Evolutionary conservation across 2,797 vertebrate genomes (phyloP), one percentile per base, ranked within the genome.

Genomic region (Xiphophorus birchmanni): DNA sequence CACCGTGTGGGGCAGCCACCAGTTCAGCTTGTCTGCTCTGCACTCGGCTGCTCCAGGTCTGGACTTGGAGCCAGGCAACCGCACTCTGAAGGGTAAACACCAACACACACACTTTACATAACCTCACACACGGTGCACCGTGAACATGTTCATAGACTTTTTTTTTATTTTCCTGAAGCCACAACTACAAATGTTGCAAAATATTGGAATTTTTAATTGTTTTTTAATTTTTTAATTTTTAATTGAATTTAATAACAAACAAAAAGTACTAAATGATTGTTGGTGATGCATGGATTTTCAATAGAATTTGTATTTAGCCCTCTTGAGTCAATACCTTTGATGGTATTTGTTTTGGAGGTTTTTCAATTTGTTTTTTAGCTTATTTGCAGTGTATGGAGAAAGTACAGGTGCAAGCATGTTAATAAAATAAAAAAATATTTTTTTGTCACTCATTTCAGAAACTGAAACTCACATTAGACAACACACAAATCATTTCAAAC

Each of bases 1-100:
- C 42, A 84, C 95, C 0, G 78, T 95, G 71, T 97, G 96, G 96
- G 95, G 95, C 1, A 94, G 92, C 74, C 93, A 91, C 86, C 94
- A 97, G 84, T 35, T 95, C 67, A 92, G 89, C 74, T 6, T 96
- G 73, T 91, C 82, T 0, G 92, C 88, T 80, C 85, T 91, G 54
- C 95, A 95, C 85, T 89, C 90, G 2, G 87, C 87, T 71, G 91
- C 91, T 37, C 94, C 96, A 82, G 90, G 90, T 37, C 94, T 96
- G 83, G 90, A 90, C 10, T 92, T 92, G 89, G 78, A 95, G 42
- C 42, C 82, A 26, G 92, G 95, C 76, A 91, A 90, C 63, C 92
- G 95, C 23, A 82, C 88, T 0, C 1, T 97, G 77, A 94, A 93
- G 65, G 94, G 96, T 97, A 89, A 89, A 56, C 7, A 13, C 44